Conservation (phyloP, 2,888 invertebrate species). For the Platycnemis pennipes region DNA sequence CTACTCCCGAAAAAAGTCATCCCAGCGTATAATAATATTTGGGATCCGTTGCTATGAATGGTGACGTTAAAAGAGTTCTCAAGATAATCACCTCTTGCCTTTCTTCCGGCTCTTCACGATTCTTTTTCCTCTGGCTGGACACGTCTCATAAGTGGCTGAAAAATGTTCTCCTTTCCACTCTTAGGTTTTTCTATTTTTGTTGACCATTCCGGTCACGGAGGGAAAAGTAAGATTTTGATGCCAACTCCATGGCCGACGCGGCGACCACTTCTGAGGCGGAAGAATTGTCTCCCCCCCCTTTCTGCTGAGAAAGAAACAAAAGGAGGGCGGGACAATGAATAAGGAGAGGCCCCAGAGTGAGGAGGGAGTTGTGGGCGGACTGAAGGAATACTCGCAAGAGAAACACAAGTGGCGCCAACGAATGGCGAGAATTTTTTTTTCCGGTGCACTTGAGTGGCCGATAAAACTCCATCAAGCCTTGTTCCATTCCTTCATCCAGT, state of each 20-base stretch:
- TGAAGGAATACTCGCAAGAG: background rate
- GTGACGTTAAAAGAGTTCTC: no score
- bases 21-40: no score
- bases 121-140: no score
- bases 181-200: background rate
- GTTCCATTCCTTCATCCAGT: background rate
- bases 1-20: no score
- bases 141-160: background rate
- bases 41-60: no score
- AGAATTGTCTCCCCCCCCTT: background rate
- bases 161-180: background rate
- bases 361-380: background rate
- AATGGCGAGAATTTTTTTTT: background rate
- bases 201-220: background rate
- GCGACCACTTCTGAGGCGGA: background rate
- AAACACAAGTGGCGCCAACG: background rate
- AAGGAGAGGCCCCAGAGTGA: background rate
- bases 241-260: background rate
- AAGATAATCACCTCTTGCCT: no score
- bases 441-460: background rate
- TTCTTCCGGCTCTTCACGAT: no score
- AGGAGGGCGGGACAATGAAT: background rate
- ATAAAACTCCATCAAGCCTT: background rate
- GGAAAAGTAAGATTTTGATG: background rate
- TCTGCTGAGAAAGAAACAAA: no score